These are phyloP conservation scores for Centropristis striata DNA, from an alignment of 2,113 vertebrate genomes.

Conservation along the genomic window DNA sequence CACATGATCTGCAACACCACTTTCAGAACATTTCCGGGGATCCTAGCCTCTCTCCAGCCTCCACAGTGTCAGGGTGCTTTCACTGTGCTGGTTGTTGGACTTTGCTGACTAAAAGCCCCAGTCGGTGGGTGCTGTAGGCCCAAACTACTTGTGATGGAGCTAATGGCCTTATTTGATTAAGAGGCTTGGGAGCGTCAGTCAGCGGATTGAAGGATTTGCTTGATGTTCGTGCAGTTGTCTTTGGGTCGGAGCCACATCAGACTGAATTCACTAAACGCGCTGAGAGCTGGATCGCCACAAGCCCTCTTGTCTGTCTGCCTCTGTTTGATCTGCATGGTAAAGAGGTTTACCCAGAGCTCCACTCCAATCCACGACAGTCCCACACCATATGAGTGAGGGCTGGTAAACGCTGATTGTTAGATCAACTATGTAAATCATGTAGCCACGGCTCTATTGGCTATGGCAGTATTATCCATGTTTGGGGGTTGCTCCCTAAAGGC, in stretches of 20 bases:
- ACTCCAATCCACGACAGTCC: slow-evolving; percentile 52
- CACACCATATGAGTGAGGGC: slow-evolving; percentile 26
- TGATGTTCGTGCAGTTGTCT: slow-evolving; percentile 64
- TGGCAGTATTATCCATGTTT: slow-evolving; percentile 51
- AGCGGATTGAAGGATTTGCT: slow-evolving; percentile 75
- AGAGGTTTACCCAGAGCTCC: slow-evolving; percentile 72
- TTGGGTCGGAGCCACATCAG: slow-evolving; percentile 61
- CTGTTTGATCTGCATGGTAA: slow-evolving; percentile 71
- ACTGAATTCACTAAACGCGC: slow-evolving; percentile 44
- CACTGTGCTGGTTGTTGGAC: neutral
- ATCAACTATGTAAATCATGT: slow-evolving; percentile 53
- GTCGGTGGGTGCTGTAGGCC: slow-evolving; percentile 19
- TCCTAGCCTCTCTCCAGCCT: neutral
- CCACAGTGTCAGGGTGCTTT: neutral
- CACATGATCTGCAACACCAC: neutral
- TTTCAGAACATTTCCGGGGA: neutral
- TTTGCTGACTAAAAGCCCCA: slow-evolving; percentile 27
- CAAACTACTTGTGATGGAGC: slow-evolving; percentile 40
- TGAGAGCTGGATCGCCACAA: slow-evolving; percentile 33
- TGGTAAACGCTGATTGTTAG: slow-evolving; percentile 60
- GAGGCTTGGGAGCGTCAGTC: slow-evolving; percentile 52
- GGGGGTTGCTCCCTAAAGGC: slow-evolving; percentile 50
- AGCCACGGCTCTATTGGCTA: slow-evolving; percentile 15
- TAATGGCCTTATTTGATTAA: slow-evolving; percentile 77
- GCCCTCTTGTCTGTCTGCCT: slow-evolving; percentile 42